A percentile compares a stretch with the other conserved stretches of the same genome.
These are phyloP conservation scores for Nephila pilipes DNA, from an alignment of 1,140 invertebrate species.

Conservation along the genomic window DNA sequence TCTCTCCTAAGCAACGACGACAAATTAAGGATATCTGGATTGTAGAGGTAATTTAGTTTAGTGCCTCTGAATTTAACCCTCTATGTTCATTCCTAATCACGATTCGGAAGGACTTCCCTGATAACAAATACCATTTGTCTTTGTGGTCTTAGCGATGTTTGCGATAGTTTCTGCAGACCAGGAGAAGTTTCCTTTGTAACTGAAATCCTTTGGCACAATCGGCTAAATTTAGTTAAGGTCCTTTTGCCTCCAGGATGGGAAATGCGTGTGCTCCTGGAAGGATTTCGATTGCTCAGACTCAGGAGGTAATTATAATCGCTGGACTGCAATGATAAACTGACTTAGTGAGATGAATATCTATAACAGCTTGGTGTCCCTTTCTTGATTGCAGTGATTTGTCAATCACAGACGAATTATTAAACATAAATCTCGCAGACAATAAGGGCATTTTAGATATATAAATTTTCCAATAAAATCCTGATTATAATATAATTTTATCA, in stretches of 20 bases:
- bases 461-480: too few relatives aligned
- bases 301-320: neutral
- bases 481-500: too few relatives aligned
- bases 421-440: too few relatives aligned
- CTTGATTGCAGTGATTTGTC: too few relatives aligned
- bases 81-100: neutral
- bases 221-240: neutral
- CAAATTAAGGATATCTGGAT: too few relatives aligned
- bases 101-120: conserved; percentile 8
- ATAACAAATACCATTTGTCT: conserved; percentile 36
- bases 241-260: neutral
- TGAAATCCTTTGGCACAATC: conserved; percentile 15
- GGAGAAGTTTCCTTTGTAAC: neutral
- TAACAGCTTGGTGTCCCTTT: neutral
- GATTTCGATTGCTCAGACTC: neutral
- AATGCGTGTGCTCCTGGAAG: neutral
- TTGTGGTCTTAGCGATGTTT: neutral
- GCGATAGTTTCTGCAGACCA: neutral
- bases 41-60: neutral
- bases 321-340: neutral
- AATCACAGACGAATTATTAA: too few relatives aligned
- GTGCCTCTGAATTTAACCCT: neutral
- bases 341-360: neutral
- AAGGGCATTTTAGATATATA: too few relatives aligned
- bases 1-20: too few relatives aligned